Conservation (phyloP, 2,797 vertebrate species). For the Arctocebus calabarensis region DNA sequence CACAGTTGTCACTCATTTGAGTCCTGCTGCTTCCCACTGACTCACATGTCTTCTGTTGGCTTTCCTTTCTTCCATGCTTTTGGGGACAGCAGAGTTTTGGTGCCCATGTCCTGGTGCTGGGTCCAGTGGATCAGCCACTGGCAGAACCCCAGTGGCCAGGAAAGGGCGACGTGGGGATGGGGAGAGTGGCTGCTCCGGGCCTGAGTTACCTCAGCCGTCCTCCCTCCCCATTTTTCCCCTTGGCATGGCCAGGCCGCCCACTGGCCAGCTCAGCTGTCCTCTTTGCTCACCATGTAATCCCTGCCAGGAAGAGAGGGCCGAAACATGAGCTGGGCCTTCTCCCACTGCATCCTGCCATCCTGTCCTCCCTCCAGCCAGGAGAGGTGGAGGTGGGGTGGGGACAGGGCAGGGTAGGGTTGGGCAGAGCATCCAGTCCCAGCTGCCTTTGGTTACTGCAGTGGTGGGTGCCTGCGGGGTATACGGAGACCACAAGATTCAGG, state of each 20-base stretch:
- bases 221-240: conserved; percentile 60
- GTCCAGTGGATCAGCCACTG: not conserved
- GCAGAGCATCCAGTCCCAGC: not conserved
- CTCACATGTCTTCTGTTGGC: not conserved
- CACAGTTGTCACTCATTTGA: not conserved
- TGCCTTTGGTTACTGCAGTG: not conserved
- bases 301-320: conserved; percentile 78
- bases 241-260: conserved; percentile 42
- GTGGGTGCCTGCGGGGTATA: not conserved
- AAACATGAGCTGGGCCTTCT: conserved; percentile 77
- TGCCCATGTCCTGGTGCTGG: not conserved
- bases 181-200: not conserved
- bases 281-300: conserved; percentile 69
- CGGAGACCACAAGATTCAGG: not conserved
- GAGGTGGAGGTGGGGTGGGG: not conserved
- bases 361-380: conserved; percentile 48
- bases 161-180: not conserved
- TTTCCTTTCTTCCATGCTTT: not conserved
- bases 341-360: conserved; percentile 76
- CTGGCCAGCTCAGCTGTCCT: conserved; percentile 83
- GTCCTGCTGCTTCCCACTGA: not conserved
- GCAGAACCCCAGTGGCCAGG: not conserved
- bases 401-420: conserved; percentile 27
- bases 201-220: conserved; percentile 60
- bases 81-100: not conserved